phyloP scores from a whole-genome alignment of 1,140 invertebrate genomes.

The Cyrtorhinus lividipennis region DNA sequence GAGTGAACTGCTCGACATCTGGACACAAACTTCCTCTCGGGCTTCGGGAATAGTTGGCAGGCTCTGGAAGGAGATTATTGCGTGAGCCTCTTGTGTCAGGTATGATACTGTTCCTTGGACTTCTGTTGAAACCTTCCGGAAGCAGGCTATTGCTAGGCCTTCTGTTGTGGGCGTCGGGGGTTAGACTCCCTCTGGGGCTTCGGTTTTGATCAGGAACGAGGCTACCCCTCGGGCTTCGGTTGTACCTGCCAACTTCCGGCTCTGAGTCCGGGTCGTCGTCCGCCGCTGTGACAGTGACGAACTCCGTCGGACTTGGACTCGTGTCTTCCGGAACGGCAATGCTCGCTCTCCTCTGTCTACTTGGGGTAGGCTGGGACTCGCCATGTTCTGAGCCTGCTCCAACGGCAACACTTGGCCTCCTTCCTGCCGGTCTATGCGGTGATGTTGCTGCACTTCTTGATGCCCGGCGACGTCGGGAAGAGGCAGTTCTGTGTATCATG shows the following conservation, averaged over 20 bases:
- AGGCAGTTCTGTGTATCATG: constrained; percentile 49
- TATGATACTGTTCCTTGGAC: constrained; percentile 34
- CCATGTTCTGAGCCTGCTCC: constrained; percentile 31
- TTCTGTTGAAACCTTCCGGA: constrained; percentile 29
- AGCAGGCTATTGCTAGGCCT: constrained; percentile 46
- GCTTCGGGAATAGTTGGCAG: constrained; percentile 31
- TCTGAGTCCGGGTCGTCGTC: constrained; percentile 21
- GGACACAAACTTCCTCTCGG: constrained; percentile 28
- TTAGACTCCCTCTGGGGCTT: constrained; percentile 42
- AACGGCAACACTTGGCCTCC: constrained; percentile 24
- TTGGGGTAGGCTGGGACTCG: constrained; percentile 32
- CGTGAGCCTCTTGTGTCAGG: constrained; percentile 41
- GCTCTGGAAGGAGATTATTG: constrained; percentile 44
- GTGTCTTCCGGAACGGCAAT: constrained; percentile 28
- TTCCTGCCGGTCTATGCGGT: constrained; percentile 31
- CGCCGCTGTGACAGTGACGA: constrained; percentile 23
- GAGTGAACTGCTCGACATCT: constrained; percentile 10
- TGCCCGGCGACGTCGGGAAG: constrained; percentile 45
- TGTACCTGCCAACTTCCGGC: constrained; percentile 16
- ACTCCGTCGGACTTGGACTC: constrained; percentile 15
- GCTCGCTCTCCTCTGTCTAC: constrained; percentile 31
- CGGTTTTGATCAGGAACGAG: constrained; percentile 39
- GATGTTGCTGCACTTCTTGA: constrained; percentile 47
- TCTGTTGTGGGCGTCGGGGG: constrained; percentile 31
- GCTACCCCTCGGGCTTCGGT: constrained; percentile 27